A percentile compares a stretch with the other conserved stretches of the same genome.
Evolutionary conservation across 2,888 invertebrate genomes (phyloP).

Genomic region (Cerastis rubricosa): DNA sequence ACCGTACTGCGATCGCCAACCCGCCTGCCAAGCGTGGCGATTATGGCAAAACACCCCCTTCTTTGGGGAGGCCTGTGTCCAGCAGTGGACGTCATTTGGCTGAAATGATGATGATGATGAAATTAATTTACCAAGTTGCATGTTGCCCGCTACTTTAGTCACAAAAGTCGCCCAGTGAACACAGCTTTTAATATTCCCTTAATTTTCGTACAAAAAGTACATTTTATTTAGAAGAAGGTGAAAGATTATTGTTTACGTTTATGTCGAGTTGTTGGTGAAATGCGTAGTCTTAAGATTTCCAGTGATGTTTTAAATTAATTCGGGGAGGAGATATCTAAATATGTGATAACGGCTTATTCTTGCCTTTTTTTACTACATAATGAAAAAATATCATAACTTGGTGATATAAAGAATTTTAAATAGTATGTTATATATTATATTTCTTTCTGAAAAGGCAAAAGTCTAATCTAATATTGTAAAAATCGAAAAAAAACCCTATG

Average conservation of each 20-base stretch:
- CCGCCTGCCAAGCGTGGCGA: too few species aligned
- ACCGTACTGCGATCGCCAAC: too few species aligned
- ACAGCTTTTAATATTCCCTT: constrained; percentile 1
- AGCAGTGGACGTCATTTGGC: too few species aligned
- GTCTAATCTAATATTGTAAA: neutral
- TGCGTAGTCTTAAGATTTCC: constrained; percentile 49
- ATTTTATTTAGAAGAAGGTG: constrained; percentile 43
- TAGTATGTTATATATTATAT: neutral
- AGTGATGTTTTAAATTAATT: constrained; percentile 40
- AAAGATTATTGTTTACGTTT: constrained; percentile 13
- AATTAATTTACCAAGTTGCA: constrained; percentile 7
- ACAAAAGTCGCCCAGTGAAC: constrained; percentile 25
- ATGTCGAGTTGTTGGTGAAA: constrained; percentile 40
- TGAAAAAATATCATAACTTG: neutral
- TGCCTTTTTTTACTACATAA: constrained; percentile 6
- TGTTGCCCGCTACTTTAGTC: neutral
- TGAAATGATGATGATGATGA: too few species aligned
- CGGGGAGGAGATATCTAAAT: constrained; percentile 50
- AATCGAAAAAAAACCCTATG: neutral
- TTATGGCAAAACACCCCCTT: too few species aligned
- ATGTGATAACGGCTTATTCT: constrained; percentile 17
- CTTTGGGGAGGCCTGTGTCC: too few species aligned
- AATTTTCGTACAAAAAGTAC: constrained; percentile 52
- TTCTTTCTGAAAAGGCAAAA: neutral
- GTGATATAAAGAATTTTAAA: neutral